A percentile compares a stretch with the other conserved stretches of the same genome.
Evolutionary conservation across 2,888 invertebrate genomes (phyloP).

Genomic region (Lasioglossum villosulum): DNA sequence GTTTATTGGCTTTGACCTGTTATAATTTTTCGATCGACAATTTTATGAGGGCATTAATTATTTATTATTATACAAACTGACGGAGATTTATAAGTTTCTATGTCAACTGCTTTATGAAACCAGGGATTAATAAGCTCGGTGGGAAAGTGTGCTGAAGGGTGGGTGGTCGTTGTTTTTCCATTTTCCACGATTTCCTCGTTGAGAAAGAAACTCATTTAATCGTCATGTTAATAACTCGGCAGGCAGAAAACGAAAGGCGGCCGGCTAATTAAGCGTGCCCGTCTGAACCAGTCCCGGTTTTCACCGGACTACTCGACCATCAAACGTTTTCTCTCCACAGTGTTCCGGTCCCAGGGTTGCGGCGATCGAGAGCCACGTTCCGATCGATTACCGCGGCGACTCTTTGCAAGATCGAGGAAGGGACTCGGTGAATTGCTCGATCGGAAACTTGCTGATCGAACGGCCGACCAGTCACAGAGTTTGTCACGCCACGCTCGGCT

Average conservation of each 20-base stretch:
- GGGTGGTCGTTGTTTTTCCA: neutral
- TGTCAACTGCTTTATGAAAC: too few relatives aligned
- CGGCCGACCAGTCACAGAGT: conserved; percentile 15
- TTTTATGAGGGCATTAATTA: neutral
- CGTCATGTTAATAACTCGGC: conserved; percentile 56
- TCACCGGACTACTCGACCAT: conserved; percentile 69
- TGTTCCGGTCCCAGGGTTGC: conserved; percentile 73
- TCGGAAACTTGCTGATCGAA: conserved; percentile 25
- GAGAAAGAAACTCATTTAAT: conserved; percentile 10
- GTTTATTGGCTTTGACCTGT: too few relatives aligned
- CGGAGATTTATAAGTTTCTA: neutral
- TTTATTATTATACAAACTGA: neutral
- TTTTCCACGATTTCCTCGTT: neutral
- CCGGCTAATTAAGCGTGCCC: conserved; percentile 71
- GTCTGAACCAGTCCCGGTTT: conserved; percentile 70
- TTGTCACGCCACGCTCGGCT: conserved; percentile 52
- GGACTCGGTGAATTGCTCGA: neutral
- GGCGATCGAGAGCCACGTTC: conserved; percentile 60
- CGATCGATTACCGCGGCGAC: conserved; percentile 68
- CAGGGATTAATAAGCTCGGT: neutral
- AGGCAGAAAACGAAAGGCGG: conserved; percentile 74
- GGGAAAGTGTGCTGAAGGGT: neutral
- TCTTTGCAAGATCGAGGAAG: conserved; percentile 44
- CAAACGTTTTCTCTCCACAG: conserved; percentile 51
- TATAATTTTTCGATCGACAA: neutral